Evolutionary conservation across 1,140 invertebrate species (phyloP).

Genomic region (Trachymyrmex septentrionalis): DNA sequence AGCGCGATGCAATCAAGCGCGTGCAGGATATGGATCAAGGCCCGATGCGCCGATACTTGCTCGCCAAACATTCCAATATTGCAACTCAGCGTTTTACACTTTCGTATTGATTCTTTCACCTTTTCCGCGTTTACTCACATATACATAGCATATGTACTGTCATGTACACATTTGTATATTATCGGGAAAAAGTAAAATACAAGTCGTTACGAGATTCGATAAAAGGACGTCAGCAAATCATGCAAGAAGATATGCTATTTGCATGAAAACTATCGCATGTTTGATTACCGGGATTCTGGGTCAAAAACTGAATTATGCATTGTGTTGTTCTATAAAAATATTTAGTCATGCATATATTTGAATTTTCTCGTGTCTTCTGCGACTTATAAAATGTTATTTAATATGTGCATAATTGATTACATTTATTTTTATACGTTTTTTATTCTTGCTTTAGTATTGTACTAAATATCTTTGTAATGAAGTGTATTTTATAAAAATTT

Average conservation of each 20-base stretch:
- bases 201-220: conserved; percentile 52
- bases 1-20: conserved; percentile 46
- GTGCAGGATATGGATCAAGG: conserved; percentile 82
- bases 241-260: conserved; percentile 45
- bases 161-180: background rate
- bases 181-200: conserved; percentile 35
- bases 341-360: conserved; percentile 32
- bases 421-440: background rate
- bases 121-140: conserved; percentile 57
- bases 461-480: background rate
- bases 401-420: background rate
- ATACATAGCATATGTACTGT: background rate
- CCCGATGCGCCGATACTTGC: conserved; percentile 77
- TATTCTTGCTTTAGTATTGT: background rate
- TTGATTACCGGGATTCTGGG: conserved; percentile 72
- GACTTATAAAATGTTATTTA: conserved; percentile 16
- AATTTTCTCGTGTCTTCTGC: background rate
- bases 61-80: conserved; percentile 79
- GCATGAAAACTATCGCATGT: conserved; percentile 71
- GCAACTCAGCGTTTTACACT: conserved; percentile 77
- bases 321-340: background rate
- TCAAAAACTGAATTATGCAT: conserved; percentile 73
- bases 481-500: background rate
- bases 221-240: conserved; percentile 32
- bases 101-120: conserved; percentile 61